Evolutionary conservation across 2,113 vertebrate species (phyloP), one percentile per base, ranked within the genome.

Genomic region (Poecilia latipinna): DNA sequence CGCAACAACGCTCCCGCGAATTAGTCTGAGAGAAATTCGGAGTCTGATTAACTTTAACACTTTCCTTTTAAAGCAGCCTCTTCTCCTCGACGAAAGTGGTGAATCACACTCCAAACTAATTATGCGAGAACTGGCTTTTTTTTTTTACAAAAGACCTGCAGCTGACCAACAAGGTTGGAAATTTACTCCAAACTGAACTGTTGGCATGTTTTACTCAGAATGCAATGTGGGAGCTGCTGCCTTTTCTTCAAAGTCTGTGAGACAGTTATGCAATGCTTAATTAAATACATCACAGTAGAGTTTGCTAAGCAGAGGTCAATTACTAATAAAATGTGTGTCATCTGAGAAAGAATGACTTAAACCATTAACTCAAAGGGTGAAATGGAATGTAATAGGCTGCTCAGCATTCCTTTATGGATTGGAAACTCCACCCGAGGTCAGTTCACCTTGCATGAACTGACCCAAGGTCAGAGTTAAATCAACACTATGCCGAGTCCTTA

Each of bases 1-100:
- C 74, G 68, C 10, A 82, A 86, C 82, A 84, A 82, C 74, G 68
- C 10, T 37, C 10, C 35, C 35, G 35, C 61, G 33, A 82, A 64
- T 67, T 65, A 62, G 26, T 12, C 80, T 62, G 12, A 33, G 60
- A 60, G 48, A 75, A 75, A 61, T 86, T 76, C 39, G 65, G 61
- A 13, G 72, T 51, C 44, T 69, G 37, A 57, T 57, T 65, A 72
- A 26, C 29, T 72, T 78, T 22, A 63, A 42, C 31, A 33, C 68
- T 61, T 72, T 68, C 65, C 35, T 1, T 31, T 24, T 32, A 68
- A 81, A 26, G 37, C 67, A n/a, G 32, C 51, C 28, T n/a, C 22
- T 42, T 48, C 44, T 48, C 24, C 28, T 33, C 61, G 65, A 15
- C 5, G 8, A 7, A 35, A 60, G 31, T 17, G 29, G 24, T 61